Percentiles rank a stretch among this genome's conserved stretches.
These are phyloP conservation scores for Lasioglossum zephyrum DNA, from an alignment of 2,888 invertebrate genomes.

Conservation along the genomic window DNA sequence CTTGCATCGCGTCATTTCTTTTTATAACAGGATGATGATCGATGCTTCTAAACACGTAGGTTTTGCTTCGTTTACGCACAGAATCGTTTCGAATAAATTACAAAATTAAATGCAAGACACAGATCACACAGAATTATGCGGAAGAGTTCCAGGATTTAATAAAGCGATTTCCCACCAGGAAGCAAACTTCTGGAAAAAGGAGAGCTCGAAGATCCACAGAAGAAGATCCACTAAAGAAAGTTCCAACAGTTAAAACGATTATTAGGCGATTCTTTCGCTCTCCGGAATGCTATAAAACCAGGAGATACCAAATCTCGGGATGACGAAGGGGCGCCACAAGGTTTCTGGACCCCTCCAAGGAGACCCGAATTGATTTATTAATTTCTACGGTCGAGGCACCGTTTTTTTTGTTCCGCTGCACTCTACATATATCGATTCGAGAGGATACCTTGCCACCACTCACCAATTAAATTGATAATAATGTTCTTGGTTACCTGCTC, in stretches of 20 bases:
- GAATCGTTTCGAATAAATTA: neutral
- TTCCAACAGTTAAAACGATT: constrained; percentile 48
- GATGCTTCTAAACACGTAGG: neutral
- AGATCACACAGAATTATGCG: neutral
- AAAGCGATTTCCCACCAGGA: neutral
- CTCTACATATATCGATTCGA: constrained; percentile 62
- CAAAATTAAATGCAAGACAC: neutral
- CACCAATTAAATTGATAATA: constrained; percentile 75
- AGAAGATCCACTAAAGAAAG: constrained; percentile 23
- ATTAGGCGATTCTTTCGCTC: constrained; percentile 63
- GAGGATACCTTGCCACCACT: constrained; percentile 57
- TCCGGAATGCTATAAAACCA: constrained; percentile 60
- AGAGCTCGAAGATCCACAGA: neutral
- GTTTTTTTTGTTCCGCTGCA: constrained; percentile 27
- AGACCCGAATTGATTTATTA: constrained; percentile 71
- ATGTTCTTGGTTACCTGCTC: constrained; percentile 64
- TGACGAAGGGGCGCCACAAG: constrained; percentile 61
- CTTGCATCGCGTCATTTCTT: neutral
- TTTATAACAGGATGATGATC: neutral
- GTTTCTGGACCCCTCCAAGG: constrained; percentile 41
- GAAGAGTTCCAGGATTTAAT: neutral
- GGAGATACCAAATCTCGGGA: constrained; percentile 62
- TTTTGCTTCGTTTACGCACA: neutral
- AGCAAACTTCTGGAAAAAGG: neutral
- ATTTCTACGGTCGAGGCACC: constrained; percentile 59